Conservation (phyloP, 2,113 vertebrate species). For the Pomatostomus ruficeps region DNA sequence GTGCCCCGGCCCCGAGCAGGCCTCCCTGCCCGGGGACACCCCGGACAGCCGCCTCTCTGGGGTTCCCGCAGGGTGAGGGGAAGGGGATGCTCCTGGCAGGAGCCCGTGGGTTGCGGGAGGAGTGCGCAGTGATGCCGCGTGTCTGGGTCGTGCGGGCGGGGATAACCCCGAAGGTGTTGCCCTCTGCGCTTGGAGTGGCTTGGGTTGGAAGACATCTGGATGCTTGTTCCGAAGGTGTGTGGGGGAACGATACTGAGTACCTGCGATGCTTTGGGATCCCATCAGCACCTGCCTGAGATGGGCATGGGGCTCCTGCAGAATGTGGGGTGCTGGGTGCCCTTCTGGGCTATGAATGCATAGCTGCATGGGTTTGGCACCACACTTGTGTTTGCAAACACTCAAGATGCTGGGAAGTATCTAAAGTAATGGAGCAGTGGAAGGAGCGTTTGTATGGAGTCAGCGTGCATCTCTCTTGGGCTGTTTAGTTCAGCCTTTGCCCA, state of each 20-base stretch:
- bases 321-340: fast-evolving
- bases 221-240: too few species aligned
- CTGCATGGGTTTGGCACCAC: background rate
- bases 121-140: fast-evolving
- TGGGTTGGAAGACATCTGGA: fast-evolving
- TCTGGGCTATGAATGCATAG: fast-evolving
- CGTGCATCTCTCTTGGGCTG: fast-evolving
- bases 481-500: background rate
- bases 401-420: background rate
- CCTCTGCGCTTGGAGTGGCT: fast-evolving
- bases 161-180: fast-evolving
- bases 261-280: fast-evolving
- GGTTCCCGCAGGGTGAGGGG: fast-evolving
- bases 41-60: background rate
- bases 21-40: background rate
- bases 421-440: background rate
- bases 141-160: fast-evolving
- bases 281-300: too few species aligned
- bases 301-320: background rate
- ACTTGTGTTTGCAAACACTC: background rate
- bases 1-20: background rate
- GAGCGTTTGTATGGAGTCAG: background rate
- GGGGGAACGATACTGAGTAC: fast-evolving
- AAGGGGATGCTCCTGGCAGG: background rate
- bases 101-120: fast-evolving